These are phyloP conservation scores for Sarcophaga subvicina DNA, from an alignment of 2,888 invertebrate species.

Conservation along the genomic window DNA sequence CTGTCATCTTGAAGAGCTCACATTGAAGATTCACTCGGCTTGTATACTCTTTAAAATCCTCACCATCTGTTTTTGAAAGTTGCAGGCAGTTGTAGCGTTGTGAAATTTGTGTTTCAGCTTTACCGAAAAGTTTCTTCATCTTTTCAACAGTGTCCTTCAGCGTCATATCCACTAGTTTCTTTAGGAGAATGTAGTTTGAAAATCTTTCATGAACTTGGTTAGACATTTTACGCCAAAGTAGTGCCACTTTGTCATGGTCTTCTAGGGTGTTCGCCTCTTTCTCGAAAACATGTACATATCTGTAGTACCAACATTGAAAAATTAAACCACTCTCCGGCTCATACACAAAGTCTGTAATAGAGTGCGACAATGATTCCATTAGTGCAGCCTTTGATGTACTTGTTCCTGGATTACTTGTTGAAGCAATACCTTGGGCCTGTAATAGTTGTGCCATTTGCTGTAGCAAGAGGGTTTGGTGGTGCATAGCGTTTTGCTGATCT, in stretches of 20 bases:
- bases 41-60: constrained; percentile 44
- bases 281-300: constrained; percentile 34
- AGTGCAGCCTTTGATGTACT: constrained; percentile 20
- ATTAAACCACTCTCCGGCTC: constrained; percentile 36
- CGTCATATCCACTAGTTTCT: constrained; percentile 8
- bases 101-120: constrained; percentile 26
- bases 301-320: constrained; percentile 38
- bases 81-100: constrained; percentile 43
- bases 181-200: constrained; percentile 40
- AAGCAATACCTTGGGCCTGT: no score
- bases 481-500: neutral
- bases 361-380: constrained; percentile 28
- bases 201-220: constrained; percentile 32
- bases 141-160: constrained; percentile 23
- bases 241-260: constrained; percentile 19
- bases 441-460: no score
- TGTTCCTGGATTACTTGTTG: no score
- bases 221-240: constrained; percentile 44
- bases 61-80: constrained; percentile 25
- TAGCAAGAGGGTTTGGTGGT: no score
- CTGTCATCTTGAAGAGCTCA: constrained; percentile 35
- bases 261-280: constrained; percentile 29
- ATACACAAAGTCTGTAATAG: constrained; percentile 27
- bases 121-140: constrained; percentile 34
- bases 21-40: constrained; percentile 42